Percentiles rank a stretch among this genome's conserved stretches.
Evolutionary conservation across 2,888 invertebrate genomes (phyloP).

Genomic region (Leptarthrus brevirostris): DNA sequence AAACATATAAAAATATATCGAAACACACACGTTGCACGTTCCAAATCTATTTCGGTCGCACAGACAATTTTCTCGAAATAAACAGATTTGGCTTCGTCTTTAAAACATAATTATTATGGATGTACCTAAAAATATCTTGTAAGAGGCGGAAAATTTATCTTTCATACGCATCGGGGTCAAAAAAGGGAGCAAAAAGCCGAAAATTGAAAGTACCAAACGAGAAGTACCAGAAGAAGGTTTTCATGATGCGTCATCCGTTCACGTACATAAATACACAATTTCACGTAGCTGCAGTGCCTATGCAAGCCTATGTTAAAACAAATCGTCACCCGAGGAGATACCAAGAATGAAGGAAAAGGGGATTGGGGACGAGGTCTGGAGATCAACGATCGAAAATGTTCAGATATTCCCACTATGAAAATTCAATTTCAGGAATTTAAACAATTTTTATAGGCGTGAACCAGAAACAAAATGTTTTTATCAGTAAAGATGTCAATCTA

Average conservation of each 20-base stretch:
- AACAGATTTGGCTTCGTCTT: constrained; percentile 46
- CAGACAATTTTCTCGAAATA: constrained; percentile 42
- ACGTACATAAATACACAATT: constrained; percentile 33
- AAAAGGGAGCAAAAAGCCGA: constrained; percentile 22
- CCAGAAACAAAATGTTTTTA: background rate
- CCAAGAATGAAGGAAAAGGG: background rate
- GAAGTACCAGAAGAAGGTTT: constrained; percentile 34
- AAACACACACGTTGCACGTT: constrained; percentile 36
- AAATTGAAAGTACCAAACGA: constrained; percentile 33
- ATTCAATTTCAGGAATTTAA: constrained; percentile 14
- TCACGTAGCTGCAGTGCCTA: constrained; percentile 20
- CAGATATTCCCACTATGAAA: background rate
- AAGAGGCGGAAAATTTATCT: constrained; percentile 46
- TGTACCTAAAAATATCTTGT: constrained; percentile 46
- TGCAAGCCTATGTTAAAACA: background rate
- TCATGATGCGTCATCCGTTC: constrained; percentile 46
- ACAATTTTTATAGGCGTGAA: background rate
- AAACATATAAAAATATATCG: constrained; percentile 44
- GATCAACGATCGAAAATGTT: constrained; percentile 41
- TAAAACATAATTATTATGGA: constrained; percentile 50
- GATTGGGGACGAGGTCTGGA: constrained; percentile 7
- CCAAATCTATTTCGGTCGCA: constrained; percentile 37
- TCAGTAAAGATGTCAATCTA: constrained; percentile 2
- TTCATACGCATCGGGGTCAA: constrained; percentile 47
- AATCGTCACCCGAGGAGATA: background rate